Percentiles rank a stretch among this genome's conserved stretches.
Evolutionary conservation across 2,113 vertebrate genomes (phyloP).

Genomic region (Stigmatopora argus): DNA sequence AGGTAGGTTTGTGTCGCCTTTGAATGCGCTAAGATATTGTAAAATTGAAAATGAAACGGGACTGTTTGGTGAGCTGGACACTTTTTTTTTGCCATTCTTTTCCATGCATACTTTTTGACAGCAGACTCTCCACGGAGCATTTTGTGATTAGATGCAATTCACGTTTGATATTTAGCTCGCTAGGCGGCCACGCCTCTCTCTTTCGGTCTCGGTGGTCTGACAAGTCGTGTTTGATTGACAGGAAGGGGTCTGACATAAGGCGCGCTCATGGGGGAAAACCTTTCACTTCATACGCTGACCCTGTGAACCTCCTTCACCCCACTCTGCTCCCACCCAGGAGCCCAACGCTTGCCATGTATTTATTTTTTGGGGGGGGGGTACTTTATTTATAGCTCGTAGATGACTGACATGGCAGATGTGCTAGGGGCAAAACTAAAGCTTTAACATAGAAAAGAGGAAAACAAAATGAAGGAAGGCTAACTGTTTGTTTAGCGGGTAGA

Average conservation of each 20-base stretch:
- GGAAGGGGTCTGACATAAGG: conserved; percentile 40
- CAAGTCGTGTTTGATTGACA: conserved; percentile 41
- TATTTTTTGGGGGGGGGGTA: not conserved
- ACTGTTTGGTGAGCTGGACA: conserved; percentile 3
- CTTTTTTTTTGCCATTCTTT: conserved; percentile 4
- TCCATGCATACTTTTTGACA: conserved; percentile 7
- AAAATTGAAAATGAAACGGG: not conserved
- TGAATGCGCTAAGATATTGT: not conserved
- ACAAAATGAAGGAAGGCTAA: not conserved
- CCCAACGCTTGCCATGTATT: conserved; percentile 19
- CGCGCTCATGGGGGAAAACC: conserved; percentile 53
- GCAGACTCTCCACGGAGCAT: conserved; percentile 4
- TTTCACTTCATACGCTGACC: conserved; percentile 44
- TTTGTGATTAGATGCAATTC: not conserved
- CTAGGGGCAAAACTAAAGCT: conserved; percentile 6
- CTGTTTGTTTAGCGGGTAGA: not conserved
- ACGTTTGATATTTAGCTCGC: conserved; percentile 2
- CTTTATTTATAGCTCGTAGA: conserved; percentile 40
- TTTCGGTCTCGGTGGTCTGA: conserved; percentile 16
- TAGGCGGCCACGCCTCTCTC: not conserved
- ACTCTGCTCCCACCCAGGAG: conserved; percentile 35
- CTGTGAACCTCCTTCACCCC: conserved; percentile 40
- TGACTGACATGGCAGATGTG: conserved; percentile 33
- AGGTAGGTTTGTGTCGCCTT: not conserved
- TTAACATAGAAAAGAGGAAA: not conserved